Conservation (phyloP, 2,113 vertebrate genomes). For the Penelope pileata region DNA sequence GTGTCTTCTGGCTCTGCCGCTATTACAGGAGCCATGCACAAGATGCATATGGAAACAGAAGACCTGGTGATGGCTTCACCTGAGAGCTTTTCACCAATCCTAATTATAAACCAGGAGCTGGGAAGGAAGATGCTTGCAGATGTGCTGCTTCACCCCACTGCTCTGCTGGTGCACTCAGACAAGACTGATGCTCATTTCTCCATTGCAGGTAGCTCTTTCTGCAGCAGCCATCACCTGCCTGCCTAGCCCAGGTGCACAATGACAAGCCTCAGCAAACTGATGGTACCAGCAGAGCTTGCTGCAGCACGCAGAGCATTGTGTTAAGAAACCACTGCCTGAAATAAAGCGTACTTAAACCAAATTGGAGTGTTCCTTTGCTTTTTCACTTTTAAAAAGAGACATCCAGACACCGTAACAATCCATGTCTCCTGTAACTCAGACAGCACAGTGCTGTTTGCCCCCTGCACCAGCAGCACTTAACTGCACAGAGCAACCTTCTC, state of each 20-base stretch:
- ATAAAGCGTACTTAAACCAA: background rate
- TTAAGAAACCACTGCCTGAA: background rate
- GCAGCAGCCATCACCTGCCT: background rate
- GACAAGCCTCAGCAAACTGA: background rate
- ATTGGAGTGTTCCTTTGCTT: background rate
- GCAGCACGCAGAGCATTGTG: background rate
- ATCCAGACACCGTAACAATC: background rate
- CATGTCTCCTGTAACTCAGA: fast-evolving
- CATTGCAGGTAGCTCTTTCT: background rate
- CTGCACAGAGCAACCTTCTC: background rate
- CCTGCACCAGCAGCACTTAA: background rate
- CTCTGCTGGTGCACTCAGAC: background rate
- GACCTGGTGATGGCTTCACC: background rate
- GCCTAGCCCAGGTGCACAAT: background rate
- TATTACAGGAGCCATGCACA: background rate
- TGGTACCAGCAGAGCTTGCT: background rate
- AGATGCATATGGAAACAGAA: background rate
- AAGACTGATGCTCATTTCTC: background rate
- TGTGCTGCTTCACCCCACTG: background rate
- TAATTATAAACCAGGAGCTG: background rate
- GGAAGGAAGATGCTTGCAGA: background rate
- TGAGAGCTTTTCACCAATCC: fast-evolving
- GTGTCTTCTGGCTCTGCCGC: background rate
- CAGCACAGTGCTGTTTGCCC: background rate
- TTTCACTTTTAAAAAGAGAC: background rate